phyloP scores from a whole-genome alignment of 2,113 vertebrate species.

The Mirza zaza region DNA sequence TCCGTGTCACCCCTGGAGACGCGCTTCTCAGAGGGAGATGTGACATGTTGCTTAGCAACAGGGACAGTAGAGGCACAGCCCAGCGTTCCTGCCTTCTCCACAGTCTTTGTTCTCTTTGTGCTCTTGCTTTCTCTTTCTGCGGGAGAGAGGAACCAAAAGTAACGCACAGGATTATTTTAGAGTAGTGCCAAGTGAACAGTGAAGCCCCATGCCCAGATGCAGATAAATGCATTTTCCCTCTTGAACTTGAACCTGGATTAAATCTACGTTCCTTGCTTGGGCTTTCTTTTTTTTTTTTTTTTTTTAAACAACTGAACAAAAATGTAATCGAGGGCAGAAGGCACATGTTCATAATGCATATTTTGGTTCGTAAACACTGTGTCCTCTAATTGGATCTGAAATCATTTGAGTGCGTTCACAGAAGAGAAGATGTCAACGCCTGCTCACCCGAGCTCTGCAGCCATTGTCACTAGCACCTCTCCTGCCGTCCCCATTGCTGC shows the following conservation, averaged over 20 bases:
- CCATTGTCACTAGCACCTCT: not conserved
- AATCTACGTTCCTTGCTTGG: not conserved
- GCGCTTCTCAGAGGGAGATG: not conserved
- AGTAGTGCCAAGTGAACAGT: not conserved
- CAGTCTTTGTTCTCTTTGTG: not conserved
- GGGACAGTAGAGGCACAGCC: not conserved
- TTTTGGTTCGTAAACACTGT: no score
- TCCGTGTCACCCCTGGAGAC: not conserved
- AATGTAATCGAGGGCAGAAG: not conserved
- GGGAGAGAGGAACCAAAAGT: rapidly evolving
- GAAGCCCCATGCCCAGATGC: rapidly evolving
- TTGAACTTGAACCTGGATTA: not conserved
- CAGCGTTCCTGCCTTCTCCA: constrained; percentile 13
- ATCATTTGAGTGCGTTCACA: not conserved
- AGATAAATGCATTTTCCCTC: not conserved
- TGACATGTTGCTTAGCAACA: constrained; percentile 71
- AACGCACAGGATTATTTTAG: no score
- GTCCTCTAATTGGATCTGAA: not conserved
- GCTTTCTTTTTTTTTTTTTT: not conserved
- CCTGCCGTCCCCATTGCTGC: rapidly evolving
- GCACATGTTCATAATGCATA: not conserved
- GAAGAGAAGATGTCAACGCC: not conserved
- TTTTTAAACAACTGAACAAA: not conserved
- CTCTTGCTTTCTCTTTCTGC: not conserved
- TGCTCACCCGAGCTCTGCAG: rapidly evolving